Conservation (phyloP, 2,113 vertebrate genomes). For the Ammodytes dubius region DNA sequence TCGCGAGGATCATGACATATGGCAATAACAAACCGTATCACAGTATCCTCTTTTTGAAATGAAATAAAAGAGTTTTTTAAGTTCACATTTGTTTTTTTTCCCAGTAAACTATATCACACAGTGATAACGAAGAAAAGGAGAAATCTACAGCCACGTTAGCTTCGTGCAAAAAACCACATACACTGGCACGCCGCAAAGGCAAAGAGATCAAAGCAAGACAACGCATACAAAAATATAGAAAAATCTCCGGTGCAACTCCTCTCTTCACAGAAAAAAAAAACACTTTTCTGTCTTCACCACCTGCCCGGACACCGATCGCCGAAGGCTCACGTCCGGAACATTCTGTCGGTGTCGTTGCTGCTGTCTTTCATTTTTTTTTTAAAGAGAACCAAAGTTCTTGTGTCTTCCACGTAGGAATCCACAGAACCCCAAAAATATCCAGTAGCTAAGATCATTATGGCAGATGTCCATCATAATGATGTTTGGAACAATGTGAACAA, state of each 20-base stretch:
- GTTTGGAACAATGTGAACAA: constrained; percentile 60
- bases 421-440: constrained; percentile 36
- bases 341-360: constrained; percentile 43
- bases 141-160: constrained; percentile 84
- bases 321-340: constrained; percentile 67
- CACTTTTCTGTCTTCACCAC: constrained; percentile 44
- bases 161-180: constrained; percentile 85
- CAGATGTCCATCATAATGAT: constrained; percentile 59
- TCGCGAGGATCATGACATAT: constrained; percentile 63
- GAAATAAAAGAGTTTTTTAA: constrained; percentile 58
- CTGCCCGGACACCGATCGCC: constrained; percentile 35
- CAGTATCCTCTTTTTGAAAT: constrained; percentile 79
- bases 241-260: constrained; percentile 77
- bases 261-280: constrained; percentile 68
- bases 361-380: constrained; percentile 38
- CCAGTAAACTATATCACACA: constrained; percentile 85
- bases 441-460: constrained; percentile 50
- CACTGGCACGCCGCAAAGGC: constrained; percentile 81
- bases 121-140: constrained; percentile 83
- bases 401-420: constrained; percentile 60
- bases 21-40: constrained; percentile 77
- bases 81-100: constrained; percentile 79
- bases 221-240: constrained; percentile 88
- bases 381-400: constrained; percentile 46
- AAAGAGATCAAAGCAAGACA: constrained; percentile 84